A percentile compares a stretch with the other conserved stretches of the same genome.
Conservation (phyloP, 1,140 invertebrate genomes). For the Dinoponera quadriceps region DNA sequence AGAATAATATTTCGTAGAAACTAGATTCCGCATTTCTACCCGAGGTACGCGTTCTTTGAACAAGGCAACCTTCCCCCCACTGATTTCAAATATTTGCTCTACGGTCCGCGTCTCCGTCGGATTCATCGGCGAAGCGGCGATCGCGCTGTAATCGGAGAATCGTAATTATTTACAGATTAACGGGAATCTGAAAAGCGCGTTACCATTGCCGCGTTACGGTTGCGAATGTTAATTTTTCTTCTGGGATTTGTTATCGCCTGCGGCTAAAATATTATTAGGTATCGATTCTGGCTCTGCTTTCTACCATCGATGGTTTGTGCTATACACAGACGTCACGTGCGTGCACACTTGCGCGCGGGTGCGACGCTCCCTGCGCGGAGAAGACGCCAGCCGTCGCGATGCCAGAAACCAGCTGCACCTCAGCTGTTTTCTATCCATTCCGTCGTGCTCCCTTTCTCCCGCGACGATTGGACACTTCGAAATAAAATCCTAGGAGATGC, state of each 20-base stretch:
- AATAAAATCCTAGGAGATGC: conserved; percentile 70
- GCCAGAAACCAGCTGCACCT: conserved; percentile 81
- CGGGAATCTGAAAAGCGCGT: background rate
- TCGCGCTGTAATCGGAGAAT: conserved; percentile 27
- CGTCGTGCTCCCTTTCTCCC: conserved; percentile 67
- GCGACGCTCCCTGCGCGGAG: conserved; percentile 54
- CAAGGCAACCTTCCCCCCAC: too few species aligned
- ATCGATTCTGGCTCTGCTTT: conserved; percentile 66
- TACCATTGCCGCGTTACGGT: conserved; percentile 4
- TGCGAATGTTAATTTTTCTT: conserved; percentile 57
- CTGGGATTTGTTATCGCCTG: conserved; percentile 52
- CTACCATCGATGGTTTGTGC: conserved; percentile 64
- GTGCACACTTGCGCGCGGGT: background rate
- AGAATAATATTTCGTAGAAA: too few species aligned
- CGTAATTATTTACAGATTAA: conserved; percentile 55
- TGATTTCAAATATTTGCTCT: conserved; percentile 42
- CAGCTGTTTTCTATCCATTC: conserved; percentile 83
- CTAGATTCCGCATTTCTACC: too few species aligned
- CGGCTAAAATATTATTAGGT: conserved; percentile 54
- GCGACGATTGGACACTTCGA: conserved; percentile 64
- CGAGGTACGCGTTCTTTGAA: too few species aligned
- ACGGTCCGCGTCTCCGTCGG: background rate
- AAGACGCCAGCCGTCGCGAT: conserved; percentile 78
- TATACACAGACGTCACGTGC: conserved; percentile 58
- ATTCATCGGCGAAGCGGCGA: conserved; percentile 17